These are phyloP conservation scores for Ia io DNA, from an alignment of 2,113 vertebrate species.

Conservation along the genomic window DNA sequence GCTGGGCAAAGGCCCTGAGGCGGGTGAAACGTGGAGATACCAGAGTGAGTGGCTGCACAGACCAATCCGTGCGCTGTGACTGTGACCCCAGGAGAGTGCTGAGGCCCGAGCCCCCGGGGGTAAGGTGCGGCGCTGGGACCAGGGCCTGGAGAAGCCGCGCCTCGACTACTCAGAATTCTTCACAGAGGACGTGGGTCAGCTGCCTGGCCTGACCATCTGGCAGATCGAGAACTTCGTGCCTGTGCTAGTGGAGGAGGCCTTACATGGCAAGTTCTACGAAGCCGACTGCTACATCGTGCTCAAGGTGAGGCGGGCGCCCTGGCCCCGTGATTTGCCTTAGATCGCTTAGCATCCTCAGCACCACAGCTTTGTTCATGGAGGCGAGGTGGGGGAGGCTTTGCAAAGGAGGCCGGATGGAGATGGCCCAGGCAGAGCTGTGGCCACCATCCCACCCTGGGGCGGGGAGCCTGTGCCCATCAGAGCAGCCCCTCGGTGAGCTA, in stretches of 20 bases:
- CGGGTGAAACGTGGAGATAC: neutral
- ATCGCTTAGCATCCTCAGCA: neutral
- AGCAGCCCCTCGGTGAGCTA: rapidly evolving
- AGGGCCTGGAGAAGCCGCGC: slow-evolving; percentile 94
- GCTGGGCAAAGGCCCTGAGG: neutral
- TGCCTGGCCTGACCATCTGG: slow-evolving; percentile 92
- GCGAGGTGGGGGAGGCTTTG: neutral
- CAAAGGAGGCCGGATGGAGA: neutral
- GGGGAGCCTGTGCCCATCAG: neutral
- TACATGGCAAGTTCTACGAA: slow-evolving; percentile 96
- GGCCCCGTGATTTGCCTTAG: neutral
- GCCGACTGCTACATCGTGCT: slow-evolving; percentile 98
- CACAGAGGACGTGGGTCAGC: slow-evolving; percentile 91
- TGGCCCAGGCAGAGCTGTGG: neutral
- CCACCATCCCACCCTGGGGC: neutral
- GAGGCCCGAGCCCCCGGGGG: slow-evolving; percentile 86
- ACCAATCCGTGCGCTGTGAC: neutral
- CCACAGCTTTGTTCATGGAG: rapidly evolving
- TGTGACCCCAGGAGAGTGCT: slow-evolving; percentile 85
- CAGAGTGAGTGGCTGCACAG: neutral
- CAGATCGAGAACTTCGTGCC: slow-evolving; percentile 98
- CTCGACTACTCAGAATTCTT: slow-evolving; percentile 98
- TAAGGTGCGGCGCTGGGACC: slow-evolving; percentile 94
- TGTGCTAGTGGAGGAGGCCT: slow-evolving; percentile 89
- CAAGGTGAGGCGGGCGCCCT: slow-evolving; percentile 83